These are phyloP conservation scores for Drosophila ercepeae DNA, from an alignment of 1,140 invertebrate genomes.

Conservation along the genomic window DNA sequence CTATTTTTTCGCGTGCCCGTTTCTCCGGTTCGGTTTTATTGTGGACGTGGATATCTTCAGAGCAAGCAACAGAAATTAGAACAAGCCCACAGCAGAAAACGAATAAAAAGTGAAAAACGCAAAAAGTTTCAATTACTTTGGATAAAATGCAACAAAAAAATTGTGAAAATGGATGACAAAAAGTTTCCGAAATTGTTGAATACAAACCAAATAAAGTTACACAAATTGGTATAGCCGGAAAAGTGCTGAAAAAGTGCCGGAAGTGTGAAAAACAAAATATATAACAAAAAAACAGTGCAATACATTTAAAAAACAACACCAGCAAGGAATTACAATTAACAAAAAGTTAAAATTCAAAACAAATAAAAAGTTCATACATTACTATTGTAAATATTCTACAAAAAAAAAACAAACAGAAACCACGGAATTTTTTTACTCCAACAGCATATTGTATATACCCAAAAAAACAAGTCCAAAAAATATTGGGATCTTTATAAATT, in stretches of 20 bases:
- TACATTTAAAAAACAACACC: constrained; percentile 46
- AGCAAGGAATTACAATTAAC: constrained; percentile 68
- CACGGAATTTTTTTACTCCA: constrained; percentile 23
- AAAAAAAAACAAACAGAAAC: constrained; percentile 10
- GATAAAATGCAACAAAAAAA: constrained; percentile 70
- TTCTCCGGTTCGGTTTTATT: constrained; percentile 50
- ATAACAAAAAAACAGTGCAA: constrained; percentile 50
- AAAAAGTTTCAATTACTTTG: constrained; percentile 24
- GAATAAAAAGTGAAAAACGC: constrained; percentile 36
- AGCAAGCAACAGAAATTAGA: constrained; percentile 73
- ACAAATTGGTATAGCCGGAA: constrained; percentile 6
- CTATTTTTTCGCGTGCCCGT: constrained; percentile 61
- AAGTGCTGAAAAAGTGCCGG: constrained; percentile 25
- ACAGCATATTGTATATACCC: constrained; percentile 42
- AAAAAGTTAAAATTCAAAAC: constrained; percentile 80
- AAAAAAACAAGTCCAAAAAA: constrained; percentile 17
- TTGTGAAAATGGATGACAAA: constrained; percentile 81
- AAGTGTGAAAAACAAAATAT: constrained; percentile 31
- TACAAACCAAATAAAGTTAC: constrained; percentile 39
- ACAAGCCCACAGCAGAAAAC: constrained; percentile 57
- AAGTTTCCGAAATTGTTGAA: constrained; percentile 38
- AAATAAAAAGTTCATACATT: constrained; percentile 52
- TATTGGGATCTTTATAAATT: constrained; percentile 30
- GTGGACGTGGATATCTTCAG: constrained; percentile 70
- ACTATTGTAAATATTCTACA: constrained; percentile 78